These are phyloP conservation scores for Coptodon rendalli DNA, from an alignment of 2,113 vertebrate species.

Conservation along the genomic window DNA sequence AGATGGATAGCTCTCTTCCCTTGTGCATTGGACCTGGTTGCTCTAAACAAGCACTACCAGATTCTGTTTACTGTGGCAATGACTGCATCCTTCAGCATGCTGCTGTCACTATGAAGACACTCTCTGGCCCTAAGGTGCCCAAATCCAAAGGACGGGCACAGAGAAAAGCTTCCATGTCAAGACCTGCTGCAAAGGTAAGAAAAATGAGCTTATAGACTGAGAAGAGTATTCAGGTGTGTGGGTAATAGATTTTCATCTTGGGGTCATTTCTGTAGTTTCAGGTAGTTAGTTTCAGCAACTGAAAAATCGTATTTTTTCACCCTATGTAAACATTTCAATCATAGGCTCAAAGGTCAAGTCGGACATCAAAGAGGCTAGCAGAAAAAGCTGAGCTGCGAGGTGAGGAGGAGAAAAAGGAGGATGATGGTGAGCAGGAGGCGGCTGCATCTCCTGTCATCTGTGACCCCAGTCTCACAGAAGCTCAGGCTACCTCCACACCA, in stretches of 20 bases:
- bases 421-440: slow-evolving; percentile 23
- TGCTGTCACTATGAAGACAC: slow-evolving; percentile 83
- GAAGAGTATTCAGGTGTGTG: not conserved
- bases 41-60: slow-evolving; percentile 77
- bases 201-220: not conserved
- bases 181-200: slow-evolving; percentile 75
- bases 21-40: slow-evolving; percentile 89
- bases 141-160: slow-evolving; percentile 64
- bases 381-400: slow-evolving; percentile 68
- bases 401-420: slow-evolving; percentile 43
- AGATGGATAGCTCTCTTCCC: slow-evolving; percentile 62
- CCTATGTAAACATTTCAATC: not conserved
- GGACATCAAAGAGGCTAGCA: slow-evolving; percentile 65
- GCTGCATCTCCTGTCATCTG: slow-evolving; percentile 75
- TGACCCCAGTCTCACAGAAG: slow-evolving; percentile 89
- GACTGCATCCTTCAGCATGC: slow-evolving; percentile 94
- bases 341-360: slow-evolving; percentile 48
- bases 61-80: slow-evolving; percentile 92
- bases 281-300: not conserved
- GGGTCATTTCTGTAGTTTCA: not conserved
- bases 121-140: slow-evolving; percentile 78
- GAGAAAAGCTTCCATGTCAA: slow-evolving; percentile 68
- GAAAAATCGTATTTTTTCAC: not conserved
- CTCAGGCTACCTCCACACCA: slow-evolving; percentile 79
- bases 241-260: not conserved